Evolutionary conservation across 2,888 invertebrate species (phyloP), one percentile per base, ranked within the genome.

Genomic region (Polyommatus iphigenia): DNA sequence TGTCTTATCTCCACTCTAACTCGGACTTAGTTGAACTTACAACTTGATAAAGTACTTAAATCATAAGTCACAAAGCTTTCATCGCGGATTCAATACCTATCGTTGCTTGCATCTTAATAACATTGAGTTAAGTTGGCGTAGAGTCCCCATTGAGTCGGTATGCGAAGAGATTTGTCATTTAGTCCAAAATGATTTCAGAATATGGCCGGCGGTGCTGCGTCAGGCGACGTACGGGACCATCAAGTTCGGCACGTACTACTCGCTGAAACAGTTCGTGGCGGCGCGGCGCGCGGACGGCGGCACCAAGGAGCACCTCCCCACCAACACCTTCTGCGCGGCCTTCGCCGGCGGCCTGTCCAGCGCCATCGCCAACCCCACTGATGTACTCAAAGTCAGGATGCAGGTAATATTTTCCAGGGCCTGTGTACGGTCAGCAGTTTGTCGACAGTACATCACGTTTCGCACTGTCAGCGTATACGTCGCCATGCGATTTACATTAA

Each of bases 211-310:
- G 71, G 96, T 99, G 77, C 93, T 99, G 79, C 95, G 99, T 3
- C 99, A 99, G 91, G 97, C 98, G 50, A 98, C 98, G 62, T 99
- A 99, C 93, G 99, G 99, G 83, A 99, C 99, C 57, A 98, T 99
- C 81, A 99, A 99, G 92, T 99, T 99, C 88, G 99, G 99, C 82
- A 97, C 98, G 15, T 99, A 99, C 91, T 98, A 99, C 89, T 96
- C 98, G 1, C 91, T 99, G 83, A 98, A 99, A 91, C 95, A 96
- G 85, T 89, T 95, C 80, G 87, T 97, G 67, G 95, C 95, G 15
- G 93, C 95, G 86, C 91, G 95, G 81, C 94, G 95, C 0, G 88
- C 84, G 0, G 92, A 91, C 81, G 89, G 89, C 5, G 92, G 91
- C 78, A 88, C 95, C n/a, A 90, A 90, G 84, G 95, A 96, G 82